Conservation (phyloP, 2,113 vertebrate genomes). For the Melospiza georgiana region DNA sequence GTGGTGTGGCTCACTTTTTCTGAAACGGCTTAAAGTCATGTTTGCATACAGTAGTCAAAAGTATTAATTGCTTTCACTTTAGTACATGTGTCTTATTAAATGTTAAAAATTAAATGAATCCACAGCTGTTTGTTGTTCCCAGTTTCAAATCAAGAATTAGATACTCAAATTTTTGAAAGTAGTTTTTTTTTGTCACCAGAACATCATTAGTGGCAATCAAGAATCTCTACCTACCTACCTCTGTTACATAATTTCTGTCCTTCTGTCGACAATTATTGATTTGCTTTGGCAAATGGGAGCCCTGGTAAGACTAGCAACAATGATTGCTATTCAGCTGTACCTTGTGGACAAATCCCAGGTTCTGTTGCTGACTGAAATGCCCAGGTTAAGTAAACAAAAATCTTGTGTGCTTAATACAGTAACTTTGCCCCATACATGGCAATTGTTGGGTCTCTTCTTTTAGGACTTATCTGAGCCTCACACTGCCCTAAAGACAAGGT, state of each 20-base stretch:
- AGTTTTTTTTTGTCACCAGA: background rate
- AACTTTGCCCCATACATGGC: background rate
- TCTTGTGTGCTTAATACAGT: background rate
- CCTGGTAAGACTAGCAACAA: background rate
- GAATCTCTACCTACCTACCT: background rate
- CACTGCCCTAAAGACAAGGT: background rate
- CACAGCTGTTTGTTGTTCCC: background rate
- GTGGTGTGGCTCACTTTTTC: background rate
- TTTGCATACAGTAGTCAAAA: background rate
- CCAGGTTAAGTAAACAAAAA: background rate
- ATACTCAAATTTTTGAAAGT: background rate
- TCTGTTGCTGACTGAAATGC: background rate
- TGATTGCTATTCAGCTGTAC: background rate
- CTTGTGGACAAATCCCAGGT: background rate
- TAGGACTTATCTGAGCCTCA: background rate
- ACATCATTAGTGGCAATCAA: background rate
- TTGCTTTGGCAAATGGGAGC: background rate
- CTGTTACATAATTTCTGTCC: background rate
- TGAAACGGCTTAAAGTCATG: background rate
- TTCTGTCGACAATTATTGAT: background rate
- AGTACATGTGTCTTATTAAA: background rate
- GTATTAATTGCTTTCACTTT: slow-evolving; percentile 20
- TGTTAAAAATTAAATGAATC: background rate
- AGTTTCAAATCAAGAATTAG: slow-evolving; percentile 2
- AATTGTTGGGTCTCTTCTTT: background rate